Evolutionary conservation across 2,797 vertebrate genomes (phyloP).

Genomic region (Poeciliopsis turneri): DNA sequence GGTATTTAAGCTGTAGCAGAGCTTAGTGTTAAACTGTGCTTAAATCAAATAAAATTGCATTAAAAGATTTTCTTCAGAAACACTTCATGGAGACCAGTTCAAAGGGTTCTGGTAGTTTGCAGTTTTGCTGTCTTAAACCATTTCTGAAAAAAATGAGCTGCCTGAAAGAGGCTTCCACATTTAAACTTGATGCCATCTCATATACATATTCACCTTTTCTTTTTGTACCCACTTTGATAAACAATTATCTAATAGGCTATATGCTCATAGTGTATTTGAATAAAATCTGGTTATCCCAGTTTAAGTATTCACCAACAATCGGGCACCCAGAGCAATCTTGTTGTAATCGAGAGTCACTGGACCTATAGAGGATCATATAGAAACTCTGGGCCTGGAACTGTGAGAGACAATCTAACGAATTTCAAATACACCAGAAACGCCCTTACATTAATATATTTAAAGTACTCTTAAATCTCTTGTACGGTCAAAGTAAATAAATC

Average conservation of each 20-base stretch:
- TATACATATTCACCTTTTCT: neutral
- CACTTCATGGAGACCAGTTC: neutral
- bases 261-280: neutral
- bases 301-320: neutral
- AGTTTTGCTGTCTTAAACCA: neutral
- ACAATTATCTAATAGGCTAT: neutral
- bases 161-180: neutral
- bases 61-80: neutral
- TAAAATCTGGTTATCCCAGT: neutral
- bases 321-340: neutral
- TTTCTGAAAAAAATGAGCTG: neutral
- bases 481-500: neutral
- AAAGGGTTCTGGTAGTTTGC: neutral
- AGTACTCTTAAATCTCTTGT: neutral
- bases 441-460: neutral
- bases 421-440: neutral
- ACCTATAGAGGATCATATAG: neutral
- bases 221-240: neutral
- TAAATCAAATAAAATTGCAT: neutral
- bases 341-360: neutral
- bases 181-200: neutral
- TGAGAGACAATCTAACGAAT: neutral
- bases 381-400: neutral
- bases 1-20: neutral
- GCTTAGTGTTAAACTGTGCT: neutral